phyloP scores from a whole-genome alignment of 2,113 vertebrate genomes.

The Leiothrix lutea region DNA sequence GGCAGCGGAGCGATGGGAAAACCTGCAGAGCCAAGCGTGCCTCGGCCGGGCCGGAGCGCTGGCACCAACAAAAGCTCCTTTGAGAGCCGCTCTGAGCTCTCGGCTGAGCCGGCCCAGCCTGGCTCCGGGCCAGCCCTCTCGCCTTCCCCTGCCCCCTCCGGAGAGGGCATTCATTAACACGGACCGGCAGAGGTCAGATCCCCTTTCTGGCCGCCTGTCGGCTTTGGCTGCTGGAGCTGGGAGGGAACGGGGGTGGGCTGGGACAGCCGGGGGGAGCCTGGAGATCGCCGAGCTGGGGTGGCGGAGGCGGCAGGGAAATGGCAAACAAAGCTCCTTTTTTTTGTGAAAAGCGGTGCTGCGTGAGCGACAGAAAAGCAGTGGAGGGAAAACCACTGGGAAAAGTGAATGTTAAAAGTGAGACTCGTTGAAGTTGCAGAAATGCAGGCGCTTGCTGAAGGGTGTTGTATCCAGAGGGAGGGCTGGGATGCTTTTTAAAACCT shows the following conservation, averaged over 20 bases:
- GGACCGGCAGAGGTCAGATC: background rate
- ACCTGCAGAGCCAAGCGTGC: background rate
- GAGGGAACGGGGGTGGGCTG: background rate
- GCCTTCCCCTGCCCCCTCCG: slow-evolving; percentile 46
- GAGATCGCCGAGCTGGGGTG: background rate
- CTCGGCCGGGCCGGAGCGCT: accelerated
- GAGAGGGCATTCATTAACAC: background rate
- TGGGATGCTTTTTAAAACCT: background rate
- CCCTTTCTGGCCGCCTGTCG: background rate
- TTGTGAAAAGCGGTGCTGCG: background rate
- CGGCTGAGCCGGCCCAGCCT: background rate
- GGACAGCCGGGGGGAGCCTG: background rate
- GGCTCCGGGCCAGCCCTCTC: slow-evolving; percentile 48
- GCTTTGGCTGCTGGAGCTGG: background rate
- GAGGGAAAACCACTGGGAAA: background rate
- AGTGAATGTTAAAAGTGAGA: background rate
- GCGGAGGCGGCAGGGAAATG: background rate
- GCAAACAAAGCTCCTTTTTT: background rate
- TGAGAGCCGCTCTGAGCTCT: background rate
- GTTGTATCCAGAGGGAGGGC: background rate
- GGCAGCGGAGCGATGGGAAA: background rate
- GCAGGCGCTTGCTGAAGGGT: background rate
- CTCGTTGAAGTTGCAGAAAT: background rate
- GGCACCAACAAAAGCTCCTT: slow-evolving; percentile 16
- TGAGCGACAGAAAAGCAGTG: background rate